phyloP scores from a whole-genome alignment of 1,140 invertebrate genomes.

The Saccostrea glomerata region DNA sequence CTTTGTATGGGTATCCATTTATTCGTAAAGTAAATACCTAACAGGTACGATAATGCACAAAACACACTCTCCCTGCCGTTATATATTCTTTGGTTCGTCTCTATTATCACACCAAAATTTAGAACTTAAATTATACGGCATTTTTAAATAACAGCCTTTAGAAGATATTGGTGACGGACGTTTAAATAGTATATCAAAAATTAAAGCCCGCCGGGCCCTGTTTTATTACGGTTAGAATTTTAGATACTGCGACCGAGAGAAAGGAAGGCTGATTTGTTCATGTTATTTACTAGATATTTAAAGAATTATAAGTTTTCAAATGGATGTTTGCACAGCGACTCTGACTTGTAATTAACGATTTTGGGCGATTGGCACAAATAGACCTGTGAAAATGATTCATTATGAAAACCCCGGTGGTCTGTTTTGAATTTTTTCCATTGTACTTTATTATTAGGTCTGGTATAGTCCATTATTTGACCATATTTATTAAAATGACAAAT shows the following conservation, averaged over 20 bases:
- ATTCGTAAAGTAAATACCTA: constrained; percentile 16
- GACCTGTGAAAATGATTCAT: background rate
- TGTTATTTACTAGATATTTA: constrained; percentile 19
- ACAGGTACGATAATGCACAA: constrained; percentile 21
- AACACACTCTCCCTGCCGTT: background rate
- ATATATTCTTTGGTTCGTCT: background rate
- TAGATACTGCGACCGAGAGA: background rate
- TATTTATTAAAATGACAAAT: background rate
- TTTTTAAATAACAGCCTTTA: background rate
- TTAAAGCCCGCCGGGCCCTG: background rate
- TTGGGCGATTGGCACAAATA: background rate
- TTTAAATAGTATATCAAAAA: constrained; percentile 32
- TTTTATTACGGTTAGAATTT: constrained; percentile 19
- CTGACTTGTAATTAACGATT: constrained; percentile 16
- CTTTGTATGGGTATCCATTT: constrained; percentile 31
- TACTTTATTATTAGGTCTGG: background rate
- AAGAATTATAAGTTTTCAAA: constrained; percentile 15
- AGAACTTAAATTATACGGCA: background rate
- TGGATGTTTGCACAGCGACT: constrained; percentile 25
- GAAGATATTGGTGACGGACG: background rate
- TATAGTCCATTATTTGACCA: background rate
- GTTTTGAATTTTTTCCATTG: background rate
- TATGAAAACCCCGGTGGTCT: background rate
- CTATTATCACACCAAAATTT: constrained; percentile 32
- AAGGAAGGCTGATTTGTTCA: constrained; percentile 9